Evolutionary conservation across 1,140 invertebrate species (phyloP).

Genomic region (Calliopsis andreniformis): DNA sequence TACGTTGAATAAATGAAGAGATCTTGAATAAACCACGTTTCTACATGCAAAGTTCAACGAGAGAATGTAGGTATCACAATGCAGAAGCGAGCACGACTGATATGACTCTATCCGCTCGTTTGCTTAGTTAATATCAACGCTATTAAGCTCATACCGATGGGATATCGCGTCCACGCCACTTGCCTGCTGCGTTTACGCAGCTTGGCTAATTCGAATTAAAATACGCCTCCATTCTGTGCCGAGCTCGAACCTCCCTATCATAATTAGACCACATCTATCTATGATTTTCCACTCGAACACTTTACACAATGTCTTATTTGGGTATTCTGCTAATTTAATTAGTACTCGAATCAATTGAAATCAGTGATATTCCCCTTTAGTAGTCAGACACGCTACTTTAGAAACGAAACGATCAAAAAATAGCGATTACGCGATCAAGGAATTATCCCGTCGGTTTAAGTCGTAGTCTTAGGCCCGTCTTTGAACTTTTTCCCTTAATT

Average conservation of each 20-base stretch:
- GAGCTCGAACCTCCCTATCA: slow-evolving; percentile 27
- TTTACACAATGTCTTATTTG: not conserved
- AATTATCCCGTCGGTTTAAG: not conserved
- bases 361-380: not conserved
- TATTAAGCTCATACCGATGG: slow-evolving; percentile 64
- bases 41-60: slow-evolving; percentile 47
- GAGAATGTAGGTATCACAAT: slow-evolving; percentile 10
- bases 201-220: slow-evolving; percentile 56
- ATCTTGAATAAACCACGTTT: slow-evolving; percentile 45
- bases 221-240: slow-evolving; percentile 3
- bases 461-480: not conserved
- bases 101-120: slow-evolving; percentile 64
- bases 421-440: not conserved
- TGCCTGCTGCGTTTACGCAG: slow-evolving; percentile 35
- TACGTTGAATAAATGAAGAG: slow-evolving; percentile 37
- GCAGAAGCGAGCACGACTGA: slow-evolving; percentile 46
- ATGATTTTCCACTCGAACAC: not conserved
- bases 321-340: not conserved
- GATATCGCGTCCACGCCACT: slow-evolving; percentile 55
- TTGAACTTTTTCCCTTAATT: not conserved
- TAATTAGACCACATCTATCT: slow-evolving; percentile 16
- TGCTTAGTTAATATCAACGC: slow-evolving; percentile 69
- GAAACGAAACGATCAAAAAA: not conserved
- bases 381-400: not conserved
- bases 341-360: not conserved